phyloP scores from a whole-genome alignment of 2,113 vertebrate genomes.

The Etheostoma cragini region DNA sequence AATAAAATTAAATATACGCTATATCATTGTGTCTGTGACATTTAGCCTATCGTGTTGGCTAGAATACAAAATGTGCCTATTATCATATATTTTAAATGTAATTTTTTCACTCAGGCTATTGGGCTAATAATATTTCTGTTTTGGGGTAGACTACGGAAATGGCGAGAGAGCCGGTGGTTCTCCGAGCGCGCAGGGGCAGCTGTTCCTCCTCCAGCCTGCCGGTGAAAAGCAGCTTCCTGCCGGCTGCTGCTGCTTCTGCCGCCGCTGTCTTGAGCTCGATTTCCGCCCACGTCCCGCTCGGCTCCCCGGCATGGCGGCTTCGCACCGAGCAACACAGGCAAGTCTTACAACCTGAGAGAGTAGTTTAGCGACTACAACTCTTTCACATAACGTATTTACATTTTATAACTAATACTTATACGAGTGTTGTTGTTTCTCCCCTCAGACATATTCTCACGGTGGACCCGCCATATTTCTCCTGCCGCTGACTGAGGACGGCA shows the following conservation, averaged over 20 bases:
- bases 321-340: background rate
- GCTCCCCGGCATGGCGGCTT: background rate
- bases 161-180: constrained; percentile 29
- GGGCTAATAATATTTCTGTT: background rate
- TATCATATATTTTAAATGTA: background rate
- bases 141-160: background rate
- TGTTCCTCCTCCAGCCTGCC: constrained; percentile 62
- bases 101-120: background rate
- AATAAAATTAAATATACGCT: background rate
- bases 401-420: background rate
- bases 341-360: background rate
- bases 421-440: background rate
- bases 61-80: background rate
- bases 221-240: constrained; percentile 78
- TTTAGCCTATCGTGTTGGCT: background rate
- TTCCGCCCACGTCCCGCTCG: background rate
- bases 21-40: background rate
- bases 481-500: constrained; percentile 3
- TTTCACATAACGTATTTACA: background rate
- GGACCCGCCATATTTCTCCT: constrained; percentile 54
- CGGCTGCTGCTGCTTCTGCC: constrained; percentile 52
- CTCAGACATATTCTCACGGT: background rate
- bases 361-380: background rate
- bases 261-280: constrained; percentile 41
- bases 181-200: constrained; percentile 35